A percentile compares a stretch with the other conserved stretches of the same genome.
These are phyloP conservation scores for Elgonia sp. DNA, from an alignment of 2,888 invertebrate genomes.

Conservation along the genomic window DNA sequence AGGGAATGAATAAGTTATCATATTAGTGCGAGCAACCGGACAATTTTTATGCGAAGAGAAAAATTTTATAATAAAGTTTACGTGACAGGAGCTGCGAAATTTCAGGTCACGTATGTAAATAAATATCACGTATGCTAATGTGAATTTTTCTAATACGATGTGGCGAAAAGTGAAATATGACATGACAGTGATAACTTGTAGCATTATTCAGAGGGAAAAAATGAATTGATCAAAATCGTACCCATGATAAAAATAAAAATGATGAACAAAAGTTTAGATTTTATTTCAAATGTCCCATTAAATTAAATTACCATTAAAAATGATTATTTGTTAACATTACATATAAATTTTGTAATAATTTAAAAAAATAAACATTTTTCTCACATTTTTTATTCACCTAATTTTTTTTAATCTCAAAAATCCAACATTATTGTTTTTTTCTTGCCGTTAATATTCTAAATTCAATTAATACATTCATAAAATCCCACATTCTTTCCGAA, in stretches of 20 bases:
- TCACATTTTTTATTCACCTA: too few species aligned
- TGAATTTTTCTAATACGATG: background rate
- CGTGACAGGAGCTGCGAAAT: background rate
- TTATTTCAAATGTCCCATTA: too few species aligned
- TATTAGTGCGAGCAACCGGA: background rate
- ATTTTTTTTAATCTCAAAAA: too few species aligned
- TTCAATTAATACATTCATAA: too few species aligned
- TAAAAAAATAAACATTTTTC: too few species aligned
- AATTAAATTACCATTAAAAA: too few species aligned
- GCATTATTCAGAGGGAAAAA: background rate
- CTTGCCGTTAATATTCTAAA: too few species aligned
- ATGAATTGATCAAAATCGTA: background rate
- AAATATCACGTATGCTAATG: conserved; percentile 2
- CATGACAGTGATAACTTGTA: background rate
- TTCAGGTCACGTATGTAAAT: conserved; percentile 10
- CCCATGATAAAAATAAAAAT: background rate
- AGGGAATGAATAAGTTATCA: conserved; percentile 9
- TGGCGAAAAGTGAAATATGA: conserved; percentile 1
- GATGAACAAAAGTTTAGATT: too few species aligned
- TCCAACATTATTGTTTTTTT: too few species aligned
- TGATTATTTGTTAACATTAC: too few species aligned
- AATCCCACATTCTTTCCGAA: too few species aligned
- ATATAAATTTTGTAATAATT: too few species aligned
- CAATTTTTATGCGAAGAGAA: background rate
- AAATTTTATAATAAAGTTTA: conserved; percentile 9